phyloP scores from a whole-genome alignment of 2,888 invertebrate species.

The Eurytoma adleriae region DNA sequence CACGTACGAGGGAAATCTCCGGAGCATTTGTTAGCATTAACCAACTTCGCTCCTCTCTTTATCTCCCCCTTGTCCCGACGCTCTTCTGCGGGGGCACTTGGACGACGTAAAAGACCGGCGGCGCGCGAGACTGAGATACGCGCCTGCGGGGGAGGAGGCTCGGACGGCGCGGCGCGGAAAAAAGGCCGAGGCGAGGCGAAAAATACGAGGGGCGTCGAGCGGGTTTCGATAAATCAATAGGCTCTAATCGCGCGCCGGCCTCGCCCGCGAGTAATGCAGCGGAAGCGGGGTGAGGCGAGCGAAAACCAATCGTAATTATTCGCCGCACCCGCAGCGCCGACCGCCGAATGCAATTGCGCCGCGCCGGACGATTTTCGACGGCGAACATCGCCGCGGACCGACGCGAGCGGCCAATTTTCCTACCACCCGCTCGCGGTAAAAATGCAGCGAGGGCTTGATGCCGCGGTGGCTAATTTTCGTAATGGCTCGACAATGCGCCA shows the following conservation, averaged over 20 bases:
- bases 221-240: constrained; percentile 54
- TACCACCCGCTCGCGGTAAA: background rate
- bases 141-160: background rate
- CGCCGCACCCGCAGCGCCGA: background rate
- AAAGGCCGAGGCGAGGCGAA: constrained; percentile 10
- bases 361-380: constrained; percentile 30
- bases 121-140: background rate
- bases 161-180: background rate
- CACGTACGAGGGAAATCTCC: background rate
- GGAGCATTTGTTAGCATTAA: constrained; percentile 14
- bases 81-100: background rate
- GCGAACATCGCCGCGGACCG: constrained; percentile 3
- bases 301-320: constrained; percentile 58
- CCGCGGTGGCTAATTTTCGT: constrained; percentile 63
- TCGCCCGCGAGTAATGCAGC: constrained; percentile 20
- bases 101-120: background rate
- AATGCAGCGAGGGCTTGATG: background rate
- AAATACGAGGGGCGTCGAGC: constrained; percentile 39
- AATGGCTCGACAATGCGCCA: constrained; percentile 64
- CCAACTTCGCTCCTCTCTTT: background rate
- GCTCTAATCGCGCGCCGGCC: constrained; percentile 44
- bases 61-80: background rate
- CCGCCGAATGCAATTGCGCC: constrained; percentile 29
- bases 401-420: background rate
- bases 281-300: constrained; percentile 53